Evolutionary conservation across 2,888 invertebrate genomes (phyloP), one percentile per base, ranked within the genome.

Genomic region (Drosophila crucigera): DNA sequence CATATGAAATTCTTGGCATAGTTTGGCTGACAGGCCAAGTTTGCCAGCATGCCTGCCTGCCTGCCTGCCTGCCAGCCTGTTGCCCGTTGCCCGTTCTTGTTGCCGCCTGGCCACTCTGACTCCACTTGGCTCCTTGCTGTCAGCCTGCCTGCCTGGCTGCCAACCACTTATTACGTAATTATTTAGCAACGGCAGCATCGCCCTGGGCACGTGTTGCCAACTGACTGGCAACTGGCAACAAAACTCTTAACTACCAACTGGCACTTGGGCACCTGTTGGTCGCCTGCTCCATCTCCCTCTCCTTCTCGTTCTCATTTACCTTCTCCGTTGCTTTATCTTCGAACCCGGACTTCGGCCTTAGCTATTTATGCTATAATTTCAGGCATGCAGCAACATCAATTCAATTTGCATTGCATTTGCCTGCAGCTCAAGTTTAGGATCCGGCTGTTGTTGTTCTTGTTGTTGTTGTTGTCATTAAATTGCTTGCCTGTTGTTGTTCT

Each of bases 141-240:
- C 52, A 37, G 62, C 65, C 55, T 55, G 56, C 37, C 54, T 73
- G 61, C 41, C 43, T 80, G 64, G 64, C 83, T 83, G 86, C 89
- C 80, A 91, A 91, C 91, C 91, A 91, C 88, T 91, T 91, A 91
- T 91, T 91, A 91, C 91, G 91, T 91, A 91, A 91, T 91, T 91
- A 91, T 91, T 90, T 91, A 84, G 85, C 88, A 84, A 85, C 80
- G 84, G 74, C 79, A 82, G 80, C 83, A 89, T 87, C 70, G 85
- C 85, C 85, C 67, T 72, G 80, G 80, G 82, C 82, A 82, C 82
- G 82, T 81, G 81, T 81, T 82, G 81, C 73, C 79, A 80, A 79
- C 80, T 78, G 81, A 81, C 78, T 69, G 69, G 67, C 77, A 74
- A 78, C 67, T 61, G 71, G 76, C 68, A 79, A 76, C 72, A 56